Base-by-base conservation (phyloP, 2,797 vertebrate species). In the Phyllotis vaccarum region DNA sequence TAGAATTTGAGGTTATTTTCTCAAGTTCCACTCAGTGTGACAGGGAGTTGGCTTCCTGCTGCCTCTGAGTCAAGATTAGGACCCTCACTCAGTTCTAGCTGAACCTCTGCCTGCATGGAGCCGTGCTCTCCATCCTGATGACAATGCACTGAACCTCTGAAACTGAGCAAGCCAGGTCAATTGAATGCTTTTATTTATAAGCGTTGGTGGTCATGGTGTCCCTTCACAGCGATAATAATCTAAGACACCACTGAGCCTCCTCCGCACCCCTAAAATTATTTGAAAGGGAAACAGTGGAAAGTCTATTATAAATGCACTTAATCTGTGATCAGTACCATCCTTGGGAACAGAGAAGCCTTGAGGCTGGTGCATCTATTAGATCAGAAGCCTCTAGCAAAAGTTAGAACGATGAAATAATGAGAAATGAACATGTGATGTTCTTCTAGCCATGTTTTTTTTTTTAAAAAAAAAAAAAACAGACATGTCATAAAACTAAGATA, bases 251-350 rank as follows among this genome's bases (percentile, higher is more conserved):
- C 49, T 11, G 4, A 78, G 17, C 46, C 0, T 31, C 31, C 7
- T 78, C 75, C 29, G 7, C 21, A 56, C 2, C 34, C 19, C 52
- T n/a, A 80, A 56, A 56, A 40, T 40, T 31, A 62, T 85, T 87
- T 89, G 52, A 54, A 90, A 93, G 60, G 64, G 88, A 72, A 58
- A 94, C 16, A 85, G 64, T 82, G 66, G 43, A 76, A 90, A 92
- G 92, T 83, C 68, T 93, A 37, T 92, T 62, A 91, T 0, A 54
- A 93, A 80, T 60, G 90, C 88, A 88, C 93, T 93, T 70, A 29
- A 29, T 75, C 43, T 88, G 31, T 82, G 66, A 82, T 27, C 62
- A 27, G 66, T 14, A 79, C 49, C 72, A 89, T 43, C 14, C 62
- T 90, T 29, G 54, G 85, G 74, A 95, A 95, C 64, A 94, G 24